Evolutionary conservation across 2,113 vertebrate genomes (phyloP), one percentile per base, ranked within the genome.

Genomic region (Capra hircus): DNA sequence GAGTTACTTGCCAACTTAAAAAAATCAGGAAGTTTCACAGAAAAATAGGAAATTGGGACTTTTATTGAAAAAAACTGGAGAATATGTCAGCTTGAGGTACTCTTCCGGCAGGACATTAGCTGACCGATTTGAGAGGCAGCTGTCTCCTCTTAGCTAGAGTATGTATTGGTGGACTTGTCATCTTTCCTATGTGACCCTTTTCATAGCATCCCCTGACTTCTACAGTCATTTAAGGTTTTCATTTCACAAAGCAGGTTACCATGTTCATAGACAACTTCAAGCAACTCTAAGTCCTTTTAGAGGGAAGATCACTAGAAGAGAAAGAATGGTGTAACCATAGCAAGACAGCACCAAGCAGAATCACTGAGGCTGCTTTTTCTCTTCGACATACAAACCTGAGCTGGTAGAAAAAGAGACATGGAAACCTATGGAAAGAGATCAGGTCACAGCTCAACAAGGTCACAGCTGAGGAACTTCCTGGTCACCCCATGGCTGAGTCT

Each of bases 151-250:
- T 10, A 21, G n/a, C 53, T 3, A 48, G 11, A 64, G 6, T 0
- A 12, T 0, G 3, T 14, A 5, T 3, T 2, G 13, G 15, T 21
- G 4, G 43, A 7, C 3, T 3, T 0, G 12, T 10, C n/a, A 1
- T 30, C 17, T 4, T 7, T 9, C n/a, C 57, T 53, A 16, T 14
- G 28, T 2, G 52, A 19, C 13, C 27, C 55, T 30, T 77, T 14
- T 33, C 14, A 4, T 9, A 2, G 5, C 16, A 1, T 7, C 27
- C n/a, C 5, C 16, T 1, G 50, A 28, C 25, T 33, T 62, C 86
- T 28, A 27, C 0, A 1, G 4, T 21, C 21, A 6, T 12, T 33
- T 2, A 19, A 2, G 13, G 0, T 90, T 80, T 53, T 16, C 19
- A 2, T 5, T 19, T 83, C 59, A 48, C n/a, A n/a, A 7, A 59